phyloP scores from a whole-genome alignment of 2,797 vertebrate species.

The Sebastes miniatus region DNA sequence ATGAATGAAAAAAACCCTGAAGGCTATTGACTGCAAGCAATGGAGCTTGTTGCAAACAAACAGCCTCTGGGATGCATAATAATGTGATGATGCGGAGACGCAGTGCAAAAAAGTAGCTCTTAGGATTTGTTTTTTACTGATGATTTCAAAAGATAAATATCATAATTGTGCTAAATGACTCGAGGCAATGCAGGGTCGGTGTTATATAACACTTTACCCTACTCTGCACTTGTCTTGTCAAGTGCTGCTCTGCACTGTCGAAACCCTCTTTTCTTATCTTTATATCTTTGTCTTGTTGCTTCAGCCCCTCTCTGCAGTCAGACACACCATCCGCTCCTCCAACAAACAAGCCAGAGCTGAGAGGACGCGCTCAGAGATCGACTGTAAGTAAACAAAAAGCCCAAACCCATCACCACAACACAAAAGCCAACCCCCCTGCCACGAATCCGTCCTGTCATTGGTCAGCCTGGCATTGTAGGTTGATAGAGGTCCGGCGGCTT shows the following conservation, averaged over 20 bases:
- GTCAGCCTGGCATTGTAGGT: constrained; percentile 18
- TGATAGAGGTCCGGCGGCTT: constrained; percentile 8
- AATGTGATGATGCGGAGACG: constrained; percentile 46
- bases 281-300: constrained; percentile 9
- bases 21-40: constrained; percentile 65
- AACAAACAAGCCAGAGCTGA: constrained; percentile 90
- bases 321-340: constrained; percentile 96
- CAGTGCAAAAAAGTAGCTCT: constrained; percentile 12
- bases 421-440: not conserved
- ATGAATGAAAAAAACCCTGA: constrained; percentile 54
- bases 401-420: not conserved
- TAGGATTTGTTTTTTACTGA: not conserved
- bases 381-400: constrained; percentile 87
- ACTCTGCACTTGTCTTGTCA: not conserved
- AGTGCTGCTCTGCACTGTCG: not conserved
- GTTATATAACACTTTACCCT: not conserved
- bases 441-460: constrained; percentile 12
- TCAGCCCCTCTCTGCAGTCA: constrained; percentile 88
- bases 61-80: constrained; percentile 66
- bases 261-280: not conserved
- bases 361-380: constrained; percentile 93
- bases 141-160: not conserved
- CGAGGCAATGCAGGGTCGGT: not conserved
- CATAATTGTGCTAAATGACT: not conserved
- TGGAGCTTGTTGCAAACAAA: constrained; percentile 57